These are phyloP conservation scores for Clarias magur DNA, from an alignment of 2,113 vertebrate species.

Conservation along the genomic window DNA sequence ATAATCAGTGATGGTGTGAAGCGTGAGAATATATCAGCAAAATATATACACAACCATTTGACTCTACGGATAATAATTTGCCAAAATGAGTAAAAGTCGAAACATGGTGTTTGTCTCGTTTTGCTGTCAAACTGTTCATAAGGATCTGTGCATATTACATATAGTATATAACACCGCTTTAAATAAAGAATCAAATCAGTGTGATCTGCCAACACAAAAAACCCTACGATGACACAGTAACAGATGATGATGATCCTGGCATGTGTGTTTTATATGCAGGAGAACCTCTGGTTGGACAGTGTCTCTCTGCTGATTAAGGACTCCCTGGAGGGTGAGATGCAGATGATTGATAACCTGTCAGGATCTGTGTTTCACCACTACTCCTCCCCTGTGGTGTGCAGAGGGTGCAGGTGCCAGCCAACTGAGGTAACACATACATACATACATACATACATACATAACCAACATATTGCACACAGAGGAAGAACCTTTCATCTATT, in stretches of 20 bases:
- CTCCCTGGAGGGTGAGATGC: conserved; percentile 93
- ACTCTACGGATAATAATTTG: no score
- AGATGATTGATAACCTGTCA: conserved; percentile 98
- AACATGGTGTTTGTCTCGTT: no score
- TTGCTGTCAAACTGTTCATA: no score
- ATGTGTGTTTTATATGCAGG: conserved; percentile 67
- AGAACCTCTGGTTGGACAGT: conserved; percentile 98
- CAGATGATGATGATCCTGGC: not conserved
- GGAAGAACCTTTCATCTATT: not conserved
- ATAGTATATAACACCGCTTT: not conserved
- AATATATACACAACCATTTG: no score
- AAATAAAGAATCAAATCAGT: not conserved
- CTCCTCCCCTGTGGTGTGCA: conserved; percentile 85
- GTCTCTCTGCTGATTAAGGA: conserved; percentile 99
- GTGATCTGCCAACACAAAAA: not conserved
- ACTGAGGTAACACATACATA: conserved; percentile 79
- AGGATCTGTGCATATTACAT: not conserved
- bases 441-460: not conserved
- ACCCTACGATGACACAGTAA: not conserved
- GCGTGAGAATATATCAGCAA: no score
- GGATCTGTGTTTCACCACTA: conserved; percentile 98
- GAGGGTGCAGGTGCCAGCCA: conserved; percentile 83
- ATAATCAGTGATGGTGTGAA: no score
- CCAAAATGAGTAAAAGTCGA: no score
- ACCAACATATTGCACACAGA: not conserved